Percentiles rank a stretch among this genome's conserved stretches.
Conservation (phyloP, 2,797 vertebrate genomes). For the Craterocephalus amniculus region DNA sequence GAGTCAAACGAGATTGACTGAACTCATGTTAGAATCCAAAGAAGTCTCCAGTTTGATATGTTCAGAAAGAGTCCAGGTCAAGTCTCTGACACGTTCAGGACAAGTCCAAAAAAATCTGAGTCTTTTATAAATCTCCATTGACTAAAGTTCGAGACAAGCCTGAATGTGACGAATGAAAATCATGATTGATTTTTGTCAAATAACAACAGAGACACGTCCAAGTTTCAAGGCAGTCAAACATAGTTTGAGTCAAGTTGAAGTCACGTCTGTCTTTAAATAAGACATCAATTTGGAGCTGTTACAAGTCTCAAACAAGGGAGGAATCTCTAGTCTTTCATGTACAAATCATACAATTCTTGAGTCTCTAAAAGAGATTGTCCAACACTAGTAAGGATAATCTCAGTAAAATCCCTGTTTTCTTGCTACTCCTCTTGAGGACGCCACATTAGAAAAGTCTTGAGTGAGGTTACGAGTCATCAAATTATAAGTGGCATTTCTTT, state of each 20-base stretch:
- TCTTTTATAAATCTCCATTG: not conserved
- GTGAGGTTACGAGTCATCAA: not conserved
- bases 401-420: not conserved
- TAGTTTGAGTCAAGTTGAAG: not conserved
- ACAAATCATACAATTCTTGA: not conserved
- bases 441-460: not conserved
- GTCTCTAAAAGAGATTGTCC: too few relatives aligned
- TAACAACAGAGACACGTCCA: not conserved
- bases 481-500: not conserved
- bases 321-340: not conserved
- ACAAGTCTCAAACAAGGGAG: not conserved
- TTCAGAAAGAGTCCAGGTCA: not conserved
- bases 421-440: not conserved
- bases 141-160: not conserved
- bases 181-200: not conserved
- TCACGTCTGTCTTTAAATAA: not conserved
- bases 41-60: not conserved
- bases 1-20: not conserved
- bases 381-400: not conserved
- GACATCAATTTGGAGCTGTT: not conserved
- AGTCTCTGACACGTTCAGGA: not conserved
- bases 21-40: not conserved
- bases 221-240: not conserved
- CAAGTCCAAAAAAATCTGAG: too few relatives aligned
- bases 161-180: not conserved